These are phyloP conservation scores for Protaetia brevitarsis DNA, from an alignment of 1,140 invertebrate species.

Conservation along the genomic window DNA sequence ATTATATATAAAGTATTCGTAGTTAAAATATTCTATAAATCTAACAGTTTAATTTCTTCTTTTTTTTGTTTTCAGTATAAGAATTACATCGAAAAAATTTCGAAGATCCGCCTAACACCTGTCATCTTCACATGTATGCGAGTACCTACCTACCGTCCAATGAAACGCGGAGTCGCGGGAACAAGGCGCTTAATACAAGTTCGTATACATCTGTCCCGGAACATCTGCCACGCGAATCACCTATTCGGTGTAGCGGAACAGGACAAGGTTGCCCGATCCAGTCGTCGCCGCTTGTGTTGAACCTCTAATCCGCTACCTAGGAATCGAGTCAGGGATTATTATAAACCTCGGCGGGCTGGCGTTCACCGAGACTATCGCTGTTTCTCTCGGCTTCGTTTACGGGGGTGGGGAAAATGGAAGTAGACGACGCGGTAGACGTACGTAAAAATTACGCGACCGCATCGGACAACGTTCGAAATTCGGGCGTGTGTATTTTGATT, in stretches of 20 bases:
- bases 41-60: too few relatives aligned
- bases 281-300: too few relatives aligned
- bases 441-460: background rate
- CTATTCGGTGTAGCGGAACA: background rate
- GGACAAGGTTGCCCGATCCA: too few relatives aligned
- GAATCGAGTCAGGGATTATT: too few relatives aligned
- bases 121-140: background rate
- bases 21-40: too few relatives aligned
- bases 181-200: slow-evolving; percentile 4
- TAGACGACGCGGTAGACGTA: background rate
- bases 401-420: background rate
- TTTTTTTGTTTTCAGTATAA: too few relatives aligned
- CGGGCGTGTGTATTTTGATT: background rate
- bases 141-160: background rate
- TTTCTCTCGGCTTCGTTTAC: background rate
- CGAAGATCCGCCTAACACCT: slow-evolving; percentile 4
- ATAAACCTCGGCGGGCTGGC: background rate
- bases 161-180: background rate
- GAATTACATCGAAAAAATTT: background rate
- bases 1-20: too few relatives aligned
- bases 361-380: background rate
- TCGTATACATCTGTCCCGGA: slow-evolving; percentile 21
- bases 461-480: background rate
- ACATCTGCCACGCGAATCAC: slow-evolving; percentile 19
- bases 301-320: too few relatives aligned